Evolutionary conservation across 2,797 vertebrate species (phyloP).

Genomic region (Philypnodon macrostomus): DNA sequence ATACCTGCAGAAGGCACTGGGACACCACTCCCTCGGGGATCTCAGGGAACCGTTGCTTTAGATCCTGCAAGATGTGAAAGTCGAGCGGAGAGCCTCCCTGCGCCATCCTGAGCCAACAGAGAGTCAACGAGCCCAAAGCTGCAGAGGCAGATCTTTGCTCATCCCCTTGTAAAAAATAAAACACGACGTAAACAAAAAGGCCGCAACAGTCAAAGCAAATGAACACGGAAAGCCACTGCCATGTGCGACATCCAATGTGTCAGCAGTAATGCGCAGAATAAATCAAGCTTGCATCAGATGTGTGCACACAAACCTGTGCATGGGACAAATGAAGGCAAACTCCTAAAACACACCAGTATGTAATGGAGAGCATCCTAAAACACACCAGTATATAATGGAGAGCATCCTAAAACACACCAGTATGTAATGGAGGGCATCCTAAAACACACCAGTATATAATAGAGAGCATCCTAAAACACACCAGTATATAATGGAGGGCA

Average conservation of each 20-base stretch:
- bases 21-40: conserved; percentile 97
- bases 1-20: conserved; percentile 96
- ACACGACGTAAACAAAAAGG: conserved; percentile 16
- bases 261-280: conserved; percentile 30
- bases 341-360: too few species aligned
- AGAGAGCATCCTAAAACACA: too few species aligned
- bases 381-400: too few species aligned
- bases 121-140: conserved; percentile 85
- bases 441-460: too few species aligned
- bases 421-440: too few species aligned
- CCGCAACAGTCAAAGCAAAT: not conserved
- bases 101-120: conserved; percentile 87
- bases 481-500: too few species aligned
- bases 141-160: conserved; percentile 83
- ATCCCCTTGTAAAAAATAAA: conserved; percentile 74
- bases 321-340: not conserved
- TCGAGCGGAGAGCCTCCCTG: conserved; percentile 91
- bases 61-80: conserved; percentile 93
- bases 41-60: conserved; percentile 96
- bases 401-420: too few species aligned
- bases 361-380: not conserved
- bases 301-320: not conserved
- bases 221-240: conserved; percentile 1
- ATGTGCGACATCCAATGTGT: conserved; percentile 48
- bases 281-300: not conserved